Evolutionary conservation across 2,888 invertebrate genomes (phyloP).

Genomic region (Trimorus sp.): DNA sequence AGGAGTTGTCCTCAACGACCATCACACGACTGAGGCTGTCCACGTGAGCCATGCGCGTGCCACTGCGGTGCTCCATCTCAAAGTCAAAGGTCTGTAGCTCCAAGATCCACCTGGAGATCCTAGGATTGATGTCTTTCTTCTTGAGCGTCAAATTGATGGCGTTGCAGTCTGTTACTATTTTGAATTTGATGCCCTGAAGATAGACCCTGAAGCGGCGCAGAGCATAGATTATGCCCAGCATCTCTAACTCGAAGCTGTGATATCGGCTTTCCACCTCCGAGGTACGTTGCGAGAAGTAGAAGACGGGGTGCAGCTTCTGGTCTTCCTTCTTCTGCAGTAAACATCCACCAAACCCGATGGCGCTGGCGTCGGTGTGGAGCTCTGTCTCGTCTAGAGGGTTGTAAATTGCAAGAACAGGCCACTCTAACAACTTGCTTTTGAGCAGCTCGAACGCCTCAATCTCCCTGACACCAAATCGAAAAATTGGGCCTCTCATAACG

Average conservation of each 20-base stretch:
- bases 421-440: no score
- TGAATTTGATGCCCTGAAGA: background rate
- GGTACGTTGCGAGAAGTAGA: background rate
- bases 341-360: slow-evolving; percentile 72
- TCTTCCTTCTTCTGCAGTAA: slow-evolving; percentile 71
- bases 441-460: no score
- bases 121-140: slow-evolving; percentile 3
- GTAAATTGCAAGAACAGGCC: no score
- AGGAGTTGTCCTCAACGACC: background rate
- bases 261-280: background rate
- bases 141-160: slow-evolving; percentile 2
- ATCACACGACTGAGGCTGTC: slow-evolving; percentile 1
- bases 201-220: slow-evolving; percentile 1
- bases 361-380: slow-evolving; percentile 52
- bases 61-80: background rate
- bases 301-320: slow-evolving; percentile 13
- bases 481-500: no score
- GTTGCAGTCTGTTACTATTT: background rate
- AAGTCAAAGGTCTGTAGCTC: slow-evolving; percentile 8
- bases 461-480: no score
- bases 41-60: slow-evolving; percentile 2
- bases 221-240: background rate
- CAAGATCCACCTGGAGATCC: slow-evolving; percentile 3
- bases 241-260: slow-evolving; percentile 22
- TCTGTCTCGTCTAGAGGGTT: no score